These are phyloP conservation scores for Archips xylosteana DNA, from an alignment of 2,888 invertebrate genomes.

Conservation along the genomic window DNA sequence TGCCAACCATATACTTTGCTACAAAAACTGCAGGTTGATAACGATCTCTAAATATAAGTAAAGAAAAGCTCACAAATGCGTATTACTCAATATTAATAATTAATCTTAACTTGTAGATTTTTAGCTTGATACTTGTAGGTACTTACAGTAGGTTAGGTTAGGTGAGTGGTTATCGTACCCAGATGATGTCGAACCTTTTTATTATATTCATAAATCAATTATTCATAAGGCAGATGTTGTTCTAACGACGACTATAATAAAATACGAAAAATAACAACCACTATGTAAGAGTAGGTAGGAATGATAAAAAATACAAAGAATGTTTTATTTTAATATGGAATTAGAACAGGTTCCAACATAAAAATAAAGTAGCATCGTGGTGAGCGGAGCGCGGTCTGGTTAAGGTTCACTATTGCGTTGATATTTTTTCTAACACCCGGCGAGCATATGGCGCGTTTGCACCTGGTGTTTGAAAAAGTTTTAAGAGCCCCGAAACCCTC, in stretches of 20 bases:
- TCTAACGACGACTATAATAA: slow-evolving; percentile 8
- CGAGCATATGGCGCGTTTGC: slow-evolving; percentile 55
- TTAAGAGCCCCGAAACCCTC: slow-evolving; percentile 35
- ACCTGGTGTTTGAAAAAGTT: slow-evolving; percentile 54
- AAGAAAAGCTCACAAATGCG: too few species aligned
- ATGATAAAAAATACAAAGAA: background rate
- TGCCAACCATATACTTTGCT: too few species aligned
- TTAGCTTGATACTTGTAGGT: too few species aligned
- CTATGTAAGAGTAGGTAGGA: background rate
- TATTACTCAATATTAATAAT: too few species aligned
- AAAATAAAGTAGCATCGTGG: slow-evolving; percentile 12
- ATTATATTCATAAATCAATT: background rate
- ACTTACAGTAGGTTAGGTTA: too few species aligned
- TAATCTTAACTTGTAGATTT: too few species aligned
- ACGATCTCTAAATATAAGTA: too few species aligned
- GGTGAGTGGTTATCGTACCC: background rate
- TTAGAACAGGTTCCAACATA: slow-evolving; percentile 13
- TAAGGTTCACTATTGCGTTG: slow-evolving; percentile 35
- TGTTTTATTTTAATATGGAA: slow-evolving; percentile 15
- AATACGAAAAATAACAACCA: background rate
- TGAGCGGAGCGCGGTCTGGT: background rate
- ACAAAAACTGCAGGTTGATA: too few species aligned
- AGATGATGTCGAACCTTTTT: background rate
- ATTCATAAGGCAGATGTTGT: slow-evolving; percentile 19
- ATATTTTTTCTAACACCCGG: slow-evolving; percentile 53